Evolutionary conservation across 2,888 invertebrate species (phyloP).

Genomic region (Drosophila ustulata): DNA sequence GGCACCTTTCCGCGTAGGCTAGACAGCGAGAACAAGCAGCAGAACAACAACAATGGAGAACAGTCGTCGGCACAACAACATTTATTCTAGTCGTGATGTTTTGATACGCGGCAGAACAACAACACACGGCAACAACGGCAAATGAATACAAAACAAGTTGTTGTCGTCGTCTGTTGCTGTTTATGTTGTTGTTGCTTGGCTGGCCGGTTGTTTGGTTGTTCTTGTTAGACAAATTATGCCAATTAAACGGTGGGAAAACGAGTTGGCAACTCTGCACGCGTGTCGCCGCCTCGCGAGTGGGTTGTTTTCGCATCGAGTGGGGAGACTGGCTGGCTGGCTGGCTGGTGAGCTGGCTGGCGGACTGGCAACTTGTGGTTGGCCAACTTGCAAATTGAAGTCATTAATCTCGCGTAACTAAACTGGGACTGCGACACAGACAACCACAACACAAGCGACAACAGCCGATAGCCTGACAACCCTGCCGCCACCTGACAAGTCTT

Average conservation of each 20-base stretch:
- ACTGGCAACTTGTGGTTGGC: conserved; percentile 21
- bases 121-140: conserved; percentile 20
- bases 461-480: conserved; percentile 15
- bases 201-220: conserved; percentile 42
- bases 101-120: conserved; percentile 45
- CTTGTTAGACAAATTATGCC: conserved; percentile 81
- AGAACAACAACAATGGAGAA: conserved; percentile 29
- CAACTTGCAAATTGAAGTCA: conserved; percentile 55
- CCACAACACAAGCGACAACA: not conserved
- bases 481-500: conserved; percentile 10
- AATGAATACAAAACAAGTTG: conserved; percentile 63
- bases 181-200: conserved; percentile 16
- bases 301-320: conserved; percentile 40
- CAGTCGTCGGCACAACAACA: conserved; percentile 37
- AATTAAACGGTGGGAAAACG: conserved; percentile 79
- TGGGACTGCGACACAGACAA: not conserved
- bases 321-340: conserved; percentile 33
- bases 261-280: conserved; percentile 72
- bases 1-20: conserved; percentile 64
- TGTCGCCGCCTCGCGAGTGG: conserved; percentile 52
- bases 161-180: conserved; percentile 37
- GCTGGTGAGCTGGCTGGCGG: not conserved
- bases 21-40: conserved; percentile 32
- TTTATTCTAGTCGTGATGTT: conserved; percentile 44
- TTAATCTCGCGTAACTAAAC: conserved; percentile 40